phyloP scores from a whole-genome alignment of 2,888 invertebrate species.

The Drosophila vallismaia region DNA sequence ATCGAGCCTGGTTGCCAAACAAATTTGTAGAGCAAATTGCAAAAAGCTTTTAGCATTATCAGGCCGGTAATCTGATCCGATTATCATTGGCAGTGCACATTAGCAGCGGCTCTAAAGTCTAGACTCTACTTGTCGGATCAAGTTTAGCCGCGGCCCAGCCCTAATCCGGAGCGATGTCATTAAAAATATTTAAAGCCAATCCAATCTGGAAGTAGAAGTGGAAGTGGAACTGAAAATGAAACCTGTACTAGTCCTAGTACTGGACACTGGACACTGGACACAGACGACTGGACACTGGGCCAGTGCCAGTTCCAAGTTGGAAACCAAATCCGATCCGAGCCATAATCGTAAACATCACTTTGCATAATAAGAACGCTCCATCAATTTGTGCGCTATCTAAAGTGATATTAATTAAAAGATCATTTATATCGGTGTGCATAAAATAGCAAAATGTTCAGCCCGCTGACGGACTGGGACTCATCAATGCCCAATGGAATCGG shows the following conservation, averaged over 20 bases:
- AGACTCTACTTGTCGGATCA: conserved; percentile 32
- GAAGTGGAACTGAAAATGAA: conserved; percentile 40
- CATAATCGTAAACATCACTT: conserved; percentile 81
- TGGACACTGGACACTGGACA: conserved; percentile 15
- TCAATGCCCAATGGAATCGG: conserved; percentile 79
- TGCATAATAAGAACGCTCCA: conserved; percentile 82
- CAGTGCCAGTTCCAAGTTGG: conserved; percentile 2
- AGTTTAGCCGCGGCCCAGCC: conserved; percentile 40
- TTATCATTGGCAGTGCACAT: conserved; percentile 73
- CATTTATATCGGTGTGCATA: conserved; percentile 80
- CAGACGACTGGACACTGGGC: no score
- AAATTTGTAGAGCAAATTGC: conserved; percentile 77
- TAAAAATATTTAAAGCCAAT: conserved; percentile 72
- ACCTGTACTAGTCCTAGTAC: conserved; percentile 9
- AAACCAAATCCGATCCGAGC: conserved; percentile 29
- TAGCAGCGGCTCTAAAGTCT: conserved; percentile 30
- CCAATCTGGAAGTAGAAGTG: conserved; percentile 8
- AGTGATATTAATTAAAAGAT: conserved; percentile 81
- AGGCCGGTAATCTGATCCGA: conserved; percentile 74
- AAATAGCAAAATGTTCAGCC: conserved; percentile 76
- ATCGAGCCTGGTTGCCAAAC: conserved; percentile 40
- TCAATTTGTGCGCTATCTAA: conserved; percentile 78
- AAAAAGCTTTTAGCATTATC: conserved; percentile 77
- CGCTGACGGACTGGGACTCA: conserved; percentile 69
- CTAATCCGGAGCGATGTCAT: conserved; percentile 72